Evolutionary conservation across 2,797 vertebrate species (phyloP), one percentile per base, ranked within the genome.

Genomic region (Helarctos malayanus): DNA sequence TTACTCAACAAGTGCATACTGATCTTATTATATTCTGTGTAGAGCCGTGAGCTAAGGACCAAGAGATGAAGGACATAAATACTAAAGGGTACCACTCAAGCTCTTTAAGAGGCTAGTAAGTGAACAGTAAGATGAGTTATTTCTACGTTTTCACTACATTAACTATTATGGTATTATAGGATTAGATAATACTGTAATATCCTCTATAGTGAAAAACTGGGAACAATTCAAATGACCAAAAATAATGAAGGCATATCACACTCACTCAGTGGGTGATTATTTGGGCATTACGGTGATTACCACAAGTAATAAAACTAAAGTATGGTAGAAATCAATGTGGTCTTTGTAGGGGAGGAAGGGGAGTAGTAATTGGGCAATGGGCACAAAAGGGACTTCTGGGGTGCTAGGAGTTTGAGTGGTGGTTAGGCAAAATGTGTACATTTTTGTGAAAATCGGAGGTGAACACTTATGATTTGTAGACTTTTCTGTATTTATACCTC

Each of bases 211-310:
- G 56, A 71, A 94, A 96, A 91, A 73, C 47, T 71, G 5, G 18
- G 59, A 92, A 92, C 10, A 94, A 92, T 47, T 84, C 32, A 96
- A 87, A 69, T 65, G n/a, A 79, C 4, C 21, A 78, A 84, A 94
- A 83, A 78, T 73, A 89, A 73, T 57, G 41, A 79, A 59, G 16
- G 32, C 32, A 61, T 3, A 65, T 19, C 35, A 91, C 29, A 90
- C 23, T 96, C 35, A 83, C 12, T 95, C 5, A 68, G 35, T 18
- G 15, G 32, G 49, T 80, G 61, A 63, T 41, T 90, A 88, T 57
- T 63, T 84, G 88, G 38, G n/a, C 27, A 84, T 52, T 76, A 91
- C 91, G 69, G 52, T 87, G 19, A 75, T 87, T 79, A 88, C 25
- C 61, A 65, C 14, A 89, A 82, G 2, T 38, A 13, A 83, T 68